Base-by-base conservation (phyloP, 2,113 vertebrate genomes). In the Butorides virescens region DNA sequence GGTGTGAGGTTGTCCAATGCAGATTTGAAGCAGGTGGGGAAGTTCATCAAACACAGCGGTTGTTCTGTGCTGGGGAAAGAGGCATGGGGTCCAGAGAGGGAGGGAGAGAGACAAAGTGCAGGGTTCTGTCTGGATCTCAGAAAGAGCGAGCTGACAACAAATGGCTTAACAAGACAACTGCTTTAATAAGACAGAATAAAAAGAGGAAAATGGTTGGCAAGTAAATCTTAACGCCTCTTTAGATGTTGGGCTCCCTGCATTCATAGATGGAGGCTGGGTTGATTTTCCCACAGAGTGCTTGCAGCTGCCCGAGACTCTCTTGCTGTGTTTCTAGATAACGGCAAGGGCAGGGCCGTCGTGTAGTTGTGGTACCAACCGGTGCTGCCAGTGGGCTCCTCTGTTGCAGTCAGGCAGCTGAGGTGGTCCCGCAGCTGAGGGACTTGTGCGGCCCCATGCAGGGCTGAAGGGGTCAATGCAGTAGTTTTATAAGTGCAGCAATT, bases 291-390 rank as follows among this genome's bases (percentile, higher is more conserved):
- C 19, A 11, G 14, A 9, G 34, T 63, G 49, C 23, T 22, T 72
- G 67, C 39, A 39, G 39, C n/a, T 90, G 46, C 18, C 4, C 7
- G 18, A 46, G 34, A 4, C 25, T 26, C 15, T 26, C 23, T 30
- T 32, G 34, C 47, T 11, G 37, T 8, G 1, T 22, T 36, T 27
- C 27, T 26, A 36, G 67, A 7, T 12, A 13, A 50, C 10, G 13
- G 42, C 11, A 22, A 30, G 30, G 49, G 25, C 10, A 2, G 29
- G 42, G 42, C 11, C 9, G n/a, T 11, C 12, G 34, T 0, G 3
- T 3, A 5, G 21, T 15, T 2, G 21, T 1, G 16, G 37, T 36
- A 36, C 37, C 20, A 10, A 6, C 4, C 1, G 10, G n/a, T 0
- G 2, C 39, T 79, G 75, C 42, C 11, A 14, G 23, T 9, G 4